These are phyloP conservation scores for Thereuonema tuberculata DNA, from an alignment of 1,140 invertebrate genomes.

Conservation along the genomic window DNA sequence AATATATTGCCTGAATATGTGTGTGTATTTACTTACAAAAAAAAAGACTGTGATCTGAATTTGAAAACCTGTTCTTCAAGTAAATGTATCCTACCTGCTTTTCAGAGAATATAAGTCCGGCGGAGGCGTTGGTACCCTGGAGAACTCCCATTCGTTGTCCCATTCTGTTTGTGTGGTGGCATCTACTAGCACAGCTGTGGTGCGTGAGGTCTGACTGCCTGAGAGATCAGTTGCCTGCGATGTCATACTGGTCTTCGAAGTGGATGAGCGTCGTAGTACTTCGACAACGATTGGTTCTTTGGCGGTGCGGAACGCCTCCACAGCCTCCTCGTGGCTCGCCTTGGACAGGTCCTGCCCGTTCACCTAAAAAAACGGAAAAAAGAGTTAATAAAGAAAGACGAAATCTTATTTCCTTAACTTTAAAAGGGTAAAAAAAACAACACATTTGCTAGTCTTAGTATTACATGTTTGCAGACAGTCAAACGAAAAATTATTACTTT, in stretches of 20 bases:
- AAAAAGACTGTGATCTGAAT: too few relatives aligned
- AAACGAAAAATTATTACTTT: too few relatives aligned
- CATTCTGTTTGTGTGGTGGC: constrained; percentile 18
- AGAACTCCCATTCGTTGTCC: constrained; percentile 13
- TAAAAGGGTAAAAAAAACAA: too few relatives aligned
- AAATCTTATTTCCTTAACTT: not conserved
- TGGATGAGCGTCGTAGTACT: constrained; percentile 43
- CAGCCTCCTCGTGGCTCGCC: constrained; percentile 50
- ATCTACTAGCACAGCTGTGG: constrained; percentile 7
- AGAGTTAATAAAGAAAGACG: not conserved
- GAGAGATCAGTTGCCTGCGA: not conserved
- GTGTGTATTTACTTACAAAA: too few relatives aligned
- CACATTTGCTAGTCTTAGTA: too few relatives aligned
- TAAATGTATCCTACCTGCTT: too few relatives aligned
- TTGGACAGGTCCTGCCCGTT: constrained; percentile 54
- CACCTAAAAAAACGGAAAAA: constrained; percentile 35
- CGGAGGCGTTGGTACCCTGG: not conserved
- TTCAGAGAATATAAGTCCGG: not conserved
- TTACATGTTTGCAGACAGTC: too few relatives aligned
- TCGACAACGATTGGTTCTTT: constrained; percentile 56
- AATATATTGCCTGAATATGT: too few relatives aligned
- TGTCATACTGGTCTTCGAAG: too few relatives aligned
- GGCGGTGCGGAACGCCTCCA: constrained; percentile 51
- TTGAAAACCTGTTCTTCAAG: too few relatives aligned
- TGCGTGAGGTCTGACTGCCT: constrained; percentile 12